Percentiles rank a stretch among this genome's conserved stretches.
These are phyloP conservation scores for Clivina fossor DNA, from an alignment of 2,888 invertebrate species.

Conservation along the genomic window DNA sequence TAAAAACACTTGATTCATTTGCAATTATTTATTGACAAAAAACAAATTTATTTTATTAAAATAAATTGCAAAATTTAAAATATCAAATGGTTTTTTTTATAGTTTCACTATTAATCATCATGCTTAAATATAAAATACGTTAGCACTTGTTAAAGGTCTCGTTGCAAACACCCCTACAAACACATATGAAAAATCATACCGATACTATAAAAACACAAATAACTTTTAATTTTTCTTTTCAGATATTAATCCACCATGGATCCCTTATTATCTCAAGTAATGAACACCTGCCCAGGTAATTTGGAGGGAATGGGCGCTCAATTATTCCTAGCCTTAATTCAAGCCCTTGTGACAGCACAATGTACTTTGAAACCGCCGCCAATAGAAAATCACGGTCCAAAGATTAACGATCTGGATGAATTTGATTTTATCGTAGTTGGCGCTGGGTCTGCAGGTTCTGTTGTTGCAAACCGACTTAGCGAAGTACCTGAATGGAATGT, in stretches of 20 bases:
- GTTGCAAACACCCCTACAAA: too few species aligned
- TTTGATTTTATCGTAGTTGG: constrained; percentile 60
- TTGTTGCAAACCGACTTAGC: constrained; percentile 56
- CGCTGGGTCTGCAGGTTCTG: constrained; percentile 59
- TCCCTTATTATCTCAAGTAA: constrained; percentile 3
- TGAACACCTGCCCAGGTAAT: constrained; percentile 40
- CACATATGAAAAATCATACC: too few species aligned
- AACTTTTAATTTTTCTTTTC: background rate
- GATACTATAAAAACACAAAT: too few species aligned
- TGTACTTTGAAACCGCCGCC: constrained; percentile 61
- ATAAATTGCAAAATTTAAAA: too few species aligned
- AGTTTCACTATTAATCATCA: too few species aligned
- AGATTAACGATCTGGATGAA: constrained; percentile 46
- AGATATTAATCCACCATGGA: constrained; percentile 27
- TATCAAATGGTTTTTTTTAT: too few species aligned
- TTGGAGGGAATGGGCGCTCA: constrained; percentile 53
- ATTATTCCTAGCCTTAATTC: constrained; percentile 61
- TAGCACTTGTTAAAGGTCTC: too few species aligned
- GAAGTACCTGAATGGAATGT: constrained; percentile 55
- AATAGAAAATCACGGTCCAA: constrained; percentile 60
- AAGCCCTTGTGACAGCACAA: constrained; percentile 61
- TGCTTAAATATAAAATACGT: too few species aligned
- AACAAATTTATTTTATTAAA: too few species aligned
- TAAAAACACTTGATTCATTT: too few species aligned
- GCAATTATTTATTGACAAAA: too few species aligned